phyloP scores from a whole-genome alignment of 2,797 vertebrate genomes.

The Pristis pectinata region DNA sequence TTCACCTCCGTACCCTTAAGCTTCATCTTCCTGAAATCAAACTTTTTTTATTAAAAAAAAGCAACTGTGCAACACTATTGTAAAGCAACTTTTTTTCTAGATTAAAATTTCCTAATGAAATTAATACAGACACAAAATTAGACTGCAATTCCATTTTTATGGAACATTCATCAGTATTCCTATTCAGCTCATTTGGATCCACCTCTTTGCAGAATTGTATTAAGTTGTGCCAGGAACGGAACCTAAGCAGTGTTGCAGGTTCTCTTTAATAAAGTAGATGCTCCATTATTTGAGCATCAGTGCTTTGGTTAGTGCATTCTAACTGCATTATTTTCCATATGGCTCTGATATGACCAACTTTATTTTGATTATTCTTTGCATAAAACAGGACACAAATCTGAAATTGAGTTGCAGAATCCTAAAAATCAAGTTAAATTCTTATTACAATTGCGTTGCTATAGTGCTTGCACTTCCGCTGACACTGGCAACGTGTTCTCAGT shows the following conservation, averaged over 20 bases:
- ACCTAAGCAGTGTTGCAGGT: background rate
- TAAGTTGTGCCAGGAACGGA: background rate
- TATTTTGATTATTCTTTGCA: conserved; percentile 12
- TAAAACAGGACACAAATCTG: conserved; percentile 1
- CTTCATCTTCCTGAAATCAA: conserved; percentile 17
- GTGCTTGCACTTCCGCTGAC: background rate
- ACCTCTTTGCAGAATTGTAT: background rate
- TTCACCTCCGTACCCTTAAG: conserved; percentile 7
- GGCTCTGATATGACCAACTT: background rate
- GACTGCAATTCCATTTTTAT: background rate
- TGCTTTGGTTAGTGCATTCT: background rate
- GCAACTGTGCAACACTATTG: background rate
- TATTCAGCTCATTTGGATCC: background rate
- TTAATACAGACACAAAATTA: background rate
- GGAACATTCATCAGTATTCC: no score
- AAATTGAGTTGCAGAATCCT: conserved; percentile 1
- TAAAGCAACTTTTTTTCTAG: background rate
- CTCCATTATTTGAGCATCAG: background rate
- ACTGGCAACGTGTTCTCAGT: background rate
- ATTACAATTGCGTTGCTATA: conserved; percentile 25
- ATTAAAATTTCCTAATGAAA: background rate
- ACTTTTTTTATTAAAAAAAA: background rate
- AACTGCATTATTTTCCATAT: conserved; percentile 10
- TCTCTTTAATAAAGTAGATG: background rate
- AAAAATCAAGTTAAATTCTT: conserved; percentile 19